Evolutionary conservation across 2,888 invertebrate genomes (phyloP).

Genomic region (Cephus rjabovi): DNA sequence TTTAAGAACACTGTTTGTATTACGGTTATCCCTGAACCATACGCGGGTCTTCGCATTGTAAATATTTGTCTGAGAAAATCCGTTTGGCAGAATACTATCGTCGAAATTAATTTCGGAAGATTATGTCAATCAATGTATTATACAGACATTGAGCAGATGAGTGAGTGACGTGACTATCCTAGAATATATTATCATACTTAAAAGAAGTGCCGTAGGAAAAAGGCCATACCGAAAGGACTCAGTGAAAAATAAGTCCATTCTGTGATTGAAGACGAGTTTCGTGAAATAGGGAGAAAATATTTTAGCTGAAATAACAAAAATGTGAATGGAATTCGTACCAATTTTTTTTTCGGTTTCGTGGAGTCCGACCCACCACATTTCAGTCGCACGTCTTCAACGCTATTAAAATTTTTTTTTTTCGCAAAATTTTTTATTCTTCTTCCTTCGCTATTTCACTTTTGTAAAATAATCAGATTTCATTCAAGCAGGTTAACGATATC

Average conservation of each 20-base stretch:
- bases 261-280: background rate
- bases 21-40: constrained; percentile 4
- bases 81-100: constrained; percentile 14
- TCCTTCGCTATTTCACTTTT: background rate
- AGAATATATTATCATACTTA: background rate
- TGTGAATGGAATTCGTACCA: background rate
- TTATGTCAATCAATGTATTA: background rate
- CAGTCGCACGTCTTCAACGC: background rate
- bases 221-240: background rate
- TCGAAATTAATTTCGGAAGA: background rate
- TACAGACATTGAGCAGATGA: background rate
- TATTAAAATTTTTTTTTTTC: background rate
- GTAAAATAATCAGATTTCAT: background rate
- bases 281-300: background rate
- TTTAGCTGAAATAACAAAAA: background rate
- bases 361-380: background rate
- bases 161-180: background rate
- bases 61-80: constrained; percentile 15
- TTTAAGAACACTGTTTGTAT: constrained; percentile 38
- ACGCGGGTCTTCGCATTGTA: constrained; percentile 9
- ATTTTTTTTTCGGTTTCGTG: background rate
- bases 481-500: background rate
- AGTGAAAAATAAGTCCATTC: background rate
- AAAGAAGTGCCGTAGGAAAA: background rate
- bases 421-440: background rate